Evolutionary conservation across 1,140 invertebrate species (phyloP).

Genomic region (Bicyclus anynana): DNA sequence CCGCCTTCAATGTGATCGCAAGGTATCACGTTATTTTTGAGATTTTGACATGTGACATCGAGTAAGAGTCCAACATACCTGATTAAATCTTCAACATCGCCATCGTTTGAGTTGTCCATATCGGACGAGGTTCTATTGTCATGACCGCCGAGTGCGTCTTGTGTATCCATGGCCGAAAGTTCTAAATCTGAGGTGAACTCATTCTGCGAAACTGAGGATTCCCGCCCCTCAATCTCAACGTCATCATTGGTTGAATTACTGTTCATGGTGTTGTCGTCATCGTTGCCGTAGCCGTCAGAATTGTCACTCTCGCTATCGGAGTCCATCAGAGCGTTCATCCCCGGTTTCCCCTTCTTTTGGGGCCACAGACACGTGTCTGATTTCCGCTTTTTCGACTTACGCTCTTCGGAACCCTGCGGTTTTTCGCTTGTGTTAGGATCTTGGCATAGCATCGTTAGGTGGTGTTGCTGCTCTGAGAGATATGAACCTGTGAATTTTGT

Average conservation of each 20-base stretch:
- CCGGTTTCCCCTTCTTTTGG: slow-evolving; percentile 66
- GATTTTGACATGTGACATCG: too few species aligned
- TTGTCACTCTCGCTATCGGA: slow-evolving; percentile 82
- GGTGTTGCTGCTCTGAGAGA: slow-evolving; percentile 72
- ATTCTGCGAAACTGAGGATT: slow-evolving; percentile 78
- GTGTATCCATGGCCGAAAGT: slow-evolving; percentile 79
- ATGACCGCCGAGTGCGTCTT: slow-evolving; percentile 73
- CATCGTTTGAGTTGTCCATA: slow-evolving; percentile 79
- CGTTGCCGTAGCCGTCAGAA: slow-evolving; percentile 77
- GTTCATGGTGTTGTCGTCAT: slow-evolving; percentile 70
- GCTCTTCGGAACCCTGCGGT: slow-evolving; percentile 43
- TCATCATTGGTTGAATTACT: slow-evolving; percentile 76
- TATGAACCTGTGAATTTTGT: slow-evolving; percentile 60
- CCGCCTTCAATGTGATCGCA: too few species aligned
- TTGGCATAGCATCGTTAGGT: slow-evolving; percentile 64
- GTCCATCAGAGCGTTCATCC: slow-evolving; percentile 68
- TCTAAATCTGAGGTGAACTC: slow-evolving; percentile 81
- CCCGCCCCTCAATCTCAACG: slow-evolving; percentile 60
- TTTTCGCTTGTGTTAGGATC: slow-evolving; percentile 44
- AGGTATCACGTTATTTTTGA: too few species aligned
- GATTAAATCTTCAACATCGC: slow-evolving; percentile 80
- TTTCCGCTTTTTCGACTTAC: slow-evolving; percentile 71
- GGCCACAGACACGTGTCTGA: slow-evolving; percentile 54
- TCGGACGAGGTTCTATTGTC: slow-evolving; percentile 78
- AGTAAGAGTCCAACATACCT: slow-evolving; percentile 66